Conservation (phyloP, 2,888 invertebrate genomes). For the Poecilobothrus nobilitatus region DNA sequence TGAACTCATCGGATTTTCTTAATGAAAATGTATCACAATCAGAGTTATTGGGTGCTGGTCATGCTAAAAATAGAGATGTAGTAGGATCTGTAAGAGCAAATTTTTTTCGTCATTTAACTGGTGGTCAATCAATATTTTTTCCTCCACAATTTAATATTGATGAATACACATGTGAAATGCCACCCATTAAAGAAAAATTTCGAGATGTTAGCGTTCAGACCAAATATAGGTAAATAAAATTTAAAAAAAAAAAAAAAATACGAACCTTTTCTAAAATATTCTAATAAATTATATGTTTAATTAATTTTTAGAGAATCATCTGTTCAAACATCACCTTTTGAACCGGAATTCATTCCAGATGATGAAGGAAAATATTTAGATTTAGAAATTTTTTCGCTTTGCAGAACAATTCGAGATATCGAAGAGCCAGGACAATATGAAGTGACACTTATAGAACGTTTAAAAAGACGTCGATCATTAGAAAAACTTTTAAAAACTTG, state of each 20-base stretch:
- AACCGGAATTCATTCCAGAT: constrained; percentile 31
- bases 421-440: constrained; percentile 38
- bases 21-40: not conserved
- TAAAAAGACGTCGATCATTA: constrained; percentile 58
- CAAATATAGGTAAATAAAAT: constrained; percentile 15
- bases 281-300: no score
- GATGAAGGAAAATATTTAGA: constrained; percentile 27
- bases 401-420: constrained; percentile 32
- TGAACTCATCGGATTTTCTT: not conserved
- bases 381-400: constrained; percentile 35
- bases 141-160: not conserved
- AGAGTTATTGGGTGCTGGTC: not conserved
- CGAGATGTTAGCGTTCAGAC: constrained; percentile 21
- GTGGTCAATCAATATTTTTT: constrained; percentile 9
- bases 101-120: constrained; percentile 24
- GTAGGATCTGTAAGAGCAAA: constrained; percentile 31
- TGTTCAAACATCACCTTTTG: constrained; percentile 38
- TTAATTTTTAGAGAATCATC: constrained; percentile 36
- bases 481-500: constrained; percentile 52
- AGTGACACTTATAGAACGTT: constrained; percentile 55
- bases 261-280: no score
- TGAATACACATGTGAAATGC: not conserved
- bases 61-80: constrained; percentile 18
- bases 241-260: no score
- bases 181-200: constrained; percentile 8